phyloP scores from a whole-genome alignment of 2,888 invertebrate species.

The Rhagium mordax region DNA sequence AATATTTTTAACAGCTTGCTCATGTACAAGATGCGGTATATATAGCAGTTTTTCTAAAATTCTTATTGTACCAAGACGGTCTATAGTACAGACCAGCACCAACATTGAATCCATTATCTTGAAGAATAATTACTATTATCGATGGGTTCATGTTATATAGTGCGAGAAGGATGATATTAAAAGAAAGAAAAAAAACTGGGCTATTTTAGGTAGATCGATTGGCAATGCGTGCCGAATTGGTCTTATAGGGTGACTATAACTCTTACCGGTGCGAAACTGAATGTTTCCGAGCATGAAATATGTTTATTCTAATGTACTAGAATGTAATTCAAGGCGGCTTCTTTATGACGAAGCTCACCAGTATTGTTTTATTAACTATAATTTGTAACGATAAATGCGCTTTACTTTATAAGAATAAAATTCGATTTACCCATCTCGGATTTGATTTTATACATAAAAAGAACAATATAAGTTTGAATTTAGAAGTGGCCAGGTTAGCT shows the following conservation, averaged over 20 bases:
- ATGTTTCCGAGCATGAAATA: not conserved
- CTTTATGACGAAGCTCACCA: not conserved
- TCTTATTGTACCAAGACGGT: conserved; percentile 19
- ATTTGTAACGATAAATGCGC: no score
- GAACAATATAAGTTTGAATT: no score
- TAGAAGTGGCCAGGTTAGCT: no score
- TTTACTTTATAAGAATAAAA: no score
- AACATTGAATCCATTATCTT: conserved; percentile 11
- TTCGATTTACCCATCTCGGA: no score
- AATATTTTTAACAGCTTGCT: not conserved
- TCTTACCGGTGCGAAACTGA: not conserved
- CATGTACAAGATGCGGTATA: conserved; percentile 2
- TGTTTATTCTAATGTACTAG: not conserved
- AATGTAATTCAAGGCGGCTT: not conserved
- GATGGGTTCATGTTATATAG: conserved; percentile 16
- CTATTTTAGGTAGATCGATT: conserved; percentile 24
- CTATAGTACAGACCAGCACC: conserved; percentile 32
- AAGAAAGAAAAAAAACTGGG: conserved; percentile 10
- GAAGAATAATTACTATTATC: conserved; percentile 23
- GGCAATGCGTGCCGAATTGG: conserved; percentile 16
- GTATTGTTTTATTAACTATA: not conserved
- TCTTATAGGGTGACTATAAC: not conserved
- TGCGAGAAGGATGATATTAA: conserved; percentile 12
- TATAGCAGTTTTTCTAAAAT: conserved; percentile 8
- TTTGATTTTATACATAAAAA: no score